phyloP scores from a whole-genome alignment of 2,888 invertebrate species.

The Cephus pulcher region DNA sequence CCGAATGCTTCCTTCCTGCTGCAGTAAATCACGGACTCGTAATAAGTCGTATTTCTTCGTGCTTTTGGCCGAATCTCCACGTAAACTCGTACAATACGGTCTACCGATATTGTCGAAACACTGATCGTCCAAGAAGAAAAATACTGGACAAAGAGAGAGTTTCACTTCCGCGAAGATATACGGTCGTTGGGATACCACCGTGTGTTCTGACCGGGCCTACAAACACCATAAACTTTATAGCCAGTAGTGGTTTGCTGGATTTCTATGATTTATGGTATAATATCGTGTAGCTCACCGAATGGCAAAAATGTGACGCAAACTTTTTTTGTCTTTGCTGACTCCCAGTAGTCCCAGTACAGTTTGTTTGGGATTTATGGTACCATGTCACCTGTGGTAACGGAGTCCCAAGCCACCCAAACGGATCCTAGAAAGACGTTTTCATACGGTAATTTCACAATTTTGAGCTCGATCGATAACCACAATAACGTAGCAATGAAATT shows the following conservation, averaged over 20 bases:
- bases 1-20: neutral
- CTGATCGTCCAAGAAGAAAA: slow-evolving; percentile 15
- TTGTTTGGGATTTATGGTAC: neutral
- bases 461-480: neutral
- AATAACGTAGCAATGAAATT: neutral
- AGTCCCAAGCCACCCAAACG: neutral
- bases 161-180: slow-evolving; percentile 50
- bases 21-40: slow-evolving; percentile 31
- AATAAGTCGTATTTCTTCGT: slow-evolving; percentile 34
- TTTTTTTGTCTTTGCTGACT: neutral
- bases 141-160: slow-evolving; percentile 26
- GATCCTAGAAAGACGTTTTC: neutral
- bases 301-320: slow-evolving; percentile 10
- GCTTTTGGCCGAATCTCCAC: slow-evolving; percentile 14
- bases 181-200: slow-evolving; percentile 19
- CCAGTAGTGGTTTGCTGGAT: slow-evolving; percentile 58
- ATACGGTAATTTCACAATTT: neutral
- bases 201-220: slow-evolving; percentile 18
- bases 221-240: slow-evolving; percentile 61
- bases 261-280: slow-evolving; percentile 57
- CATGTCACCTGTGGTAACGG: neutral
- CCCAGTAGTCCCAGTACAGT: neutral
- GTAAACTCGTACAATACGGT: slow-evolving; percentile 38
- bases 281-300: slow-evolving; percentile 31
- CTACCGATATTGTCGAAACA: slow-evolving; percentile 50